A percentile compares a stretch with the other conserved stretches of the same genome.
Evolutionary conservation across 1,140 invertebrate genomes (phyloP).

Genomic region (Drosophila dunni): DNA sequence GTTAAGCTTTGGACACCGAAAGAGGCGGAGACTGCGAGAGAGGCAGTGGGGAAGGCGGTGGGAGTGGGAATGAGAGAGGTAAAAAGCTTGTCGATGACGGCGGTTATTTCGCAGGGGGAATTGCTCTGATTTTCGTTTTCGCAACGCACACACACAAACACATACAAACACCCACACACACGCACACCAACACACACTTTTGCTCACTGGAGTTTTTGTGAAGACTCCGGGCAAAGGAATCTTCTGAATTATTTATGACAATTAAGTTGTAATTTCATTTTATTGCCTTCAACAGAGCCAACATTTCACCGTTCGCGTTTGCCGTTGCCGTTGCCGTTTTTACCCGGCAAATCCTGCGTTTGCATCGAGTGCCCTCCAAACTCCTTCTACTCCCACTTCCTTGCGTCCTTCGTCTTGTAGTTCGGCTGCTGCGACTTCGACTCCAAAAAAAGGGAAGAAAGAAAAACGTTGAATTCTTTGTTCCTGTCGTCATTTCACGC

Average conservation of each 20-base stretch:
- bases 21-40: conserved; percentile 9
- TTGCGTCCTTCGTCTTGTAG: conserved; percentile 3
- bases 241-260: conserved; percentile 73
- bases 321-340: neutral
- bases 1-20: conserved; percentile 42
- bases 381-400: neutral
- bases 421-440: conserved; percentile 30
- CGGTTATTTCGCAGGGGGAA: conserved; percentile 25
- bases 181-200: too few relatives aligned
- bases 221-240: conserved; percentile 46
- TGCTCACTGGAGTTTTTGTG: conserved; percentile 27
- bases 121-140: conserved; percentile 46
- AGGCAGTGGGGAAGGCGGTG: neutral
- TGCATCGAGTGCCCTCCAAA: conserved; percentile 10
- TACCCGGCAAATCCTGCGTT: neutral
- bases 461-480: conserved; percentile 38
- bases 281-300: conserved; percentile 68
- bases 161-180: too few relatives aligned
- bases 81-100: too few relatives aligned
- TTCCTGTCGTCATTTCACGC: conserved; percentile 58
- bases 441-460: neutral
- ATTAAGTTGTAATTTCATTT: conserved; percentile 75
- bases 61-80: too few relatives aligned
- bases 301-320: conserved; percentile 58
- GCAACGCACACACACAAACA: neutral